Percentiles rank a stretch among this genome's conserved stretches.
Evolutionary conservation across 1,140 invertebrate genomes (phyloP).

Genomic region (Megalonaias nervosa): DNA sequence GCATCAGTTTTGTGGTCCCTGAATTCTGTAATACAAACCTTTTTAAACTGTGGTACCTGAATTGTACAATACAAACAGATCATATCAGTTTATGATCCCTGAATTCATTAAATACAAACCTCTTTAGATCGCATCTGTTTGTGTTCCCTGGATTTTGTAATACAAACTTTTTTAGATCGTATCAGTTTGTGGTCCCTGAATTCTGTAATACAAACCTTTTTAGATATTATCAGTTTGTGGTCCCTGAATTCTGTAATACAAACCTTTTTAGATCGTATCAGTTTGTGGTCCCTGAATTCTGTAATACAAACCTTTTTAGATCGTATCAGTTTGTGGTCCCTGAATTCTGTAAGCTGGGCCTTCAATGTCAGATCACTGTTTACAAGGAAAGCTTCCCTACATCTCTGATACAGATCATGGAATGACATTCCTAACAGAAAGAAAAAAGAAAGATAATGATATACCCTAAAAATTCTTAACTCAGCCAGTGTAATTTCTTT

Average conservation of each 20-base stretch:
- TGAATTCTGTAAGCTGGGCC: conserved; percentile 92
- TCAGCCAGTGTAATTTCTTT: neutral
- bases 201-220: conserved; percentile 79
- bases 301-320: conserved; percentile 80
- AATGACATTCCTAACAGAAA: conserved; percentile 84
- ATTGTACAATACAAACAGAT: neutral
- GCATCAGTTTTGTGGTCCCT: conserved; percentile 92
- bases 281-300: conserved; percentile 94
- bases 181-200: conserved; percentile 95
- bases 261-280: conserved; percentile 83
- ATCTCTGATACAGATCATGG: conserved; percentile 86
- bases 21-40: conserved; percentile 96
- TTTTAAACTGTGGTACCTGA: neutral
- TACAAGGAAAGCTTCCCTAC: conserved; percentile 89
- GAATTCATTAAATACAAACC: conserved; percentile 85
- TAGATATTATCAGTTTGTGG: conserved; percentile 73
- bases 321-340: conserved; percentile 92
- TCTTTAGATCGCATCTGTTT: conserved; percentile 87
- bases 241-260: conserved; percentile 86
- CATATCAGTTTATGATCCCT: conserved; percentile 87
- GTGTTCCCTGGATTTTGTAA: conserved; percentile 95
- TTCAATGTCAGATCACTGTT: conserved; percentile 90
- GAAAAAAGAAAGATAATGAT: conserved; percentile 15
- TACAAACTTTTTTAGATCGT: conserved; percentile 78
- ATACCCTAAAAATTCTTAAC: neutral